Evolutionary conservation across 2,113 vertebrate genomes (phyloP).

Genomic region (Willisornis vidua): DNA sequence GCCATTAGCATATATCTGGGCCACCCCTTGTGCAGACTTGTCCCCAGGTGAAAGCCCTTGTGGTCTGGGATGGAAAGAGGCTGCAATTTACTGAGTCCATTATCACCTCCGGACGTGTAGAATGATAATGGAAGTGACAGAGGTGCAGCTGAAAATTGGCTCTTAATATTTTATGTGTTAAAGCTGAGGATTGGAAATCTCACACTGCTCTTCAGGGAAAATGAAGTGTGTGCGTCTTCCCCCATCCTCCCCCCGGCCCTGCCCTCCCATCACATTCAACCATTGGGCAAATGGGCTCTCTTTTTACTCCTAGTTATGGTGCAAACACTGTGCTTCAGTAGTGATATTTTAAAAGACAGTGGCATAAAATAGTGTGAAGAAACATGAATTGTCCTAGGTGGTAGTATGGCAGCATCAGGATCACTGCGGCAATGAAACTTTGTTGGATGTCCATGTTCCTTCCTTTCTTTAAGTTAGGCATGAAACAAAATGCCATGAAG

Average conservation of each 20-base stretch:
- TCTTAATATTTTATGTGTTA: constrained; percentile 95
- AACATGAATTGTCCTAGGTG: neutral
- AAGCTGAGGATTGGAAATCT: constrained; percentile 78
- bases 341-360: neutral
- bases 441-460: neutral
- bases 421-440: neutral
- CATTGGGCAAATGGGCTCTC: constrained; percentile 4
- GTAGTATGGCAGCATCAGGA: neutral
- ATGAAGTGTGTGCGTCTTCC: constrained; percentile 61
- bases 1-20: constrained; percentile 74
- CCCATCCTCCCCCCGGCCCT: neutral
- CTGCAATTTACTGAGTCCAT: constrained; percentile 85
- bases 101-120: constrained; percentile 86
- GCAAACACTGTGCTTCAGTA: constrained; percentile 10
- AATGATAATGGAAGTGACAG: constrained; percentile 88
- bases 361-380: constrained; percentile 7
- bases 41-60: constrained; percentile 73
- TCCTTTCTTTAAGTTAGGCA: neutral
- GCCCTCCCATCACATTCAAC: constrained; percentile 12
- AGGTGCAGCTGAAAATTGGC: constrained; percentile 90
- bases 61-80: constrained; percentile 74
- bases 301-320: constrained; percentile 7
- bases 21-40: constrained; percentile 66
- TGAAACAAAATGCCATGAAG: neutral
- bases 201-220: constrained; percentile 81